These are phyloP conservation scores for Drosophila quadrilineata DNA, from an alignment of 1,140 invertebrate genomes.

Conservation along the genomic window DNA sequence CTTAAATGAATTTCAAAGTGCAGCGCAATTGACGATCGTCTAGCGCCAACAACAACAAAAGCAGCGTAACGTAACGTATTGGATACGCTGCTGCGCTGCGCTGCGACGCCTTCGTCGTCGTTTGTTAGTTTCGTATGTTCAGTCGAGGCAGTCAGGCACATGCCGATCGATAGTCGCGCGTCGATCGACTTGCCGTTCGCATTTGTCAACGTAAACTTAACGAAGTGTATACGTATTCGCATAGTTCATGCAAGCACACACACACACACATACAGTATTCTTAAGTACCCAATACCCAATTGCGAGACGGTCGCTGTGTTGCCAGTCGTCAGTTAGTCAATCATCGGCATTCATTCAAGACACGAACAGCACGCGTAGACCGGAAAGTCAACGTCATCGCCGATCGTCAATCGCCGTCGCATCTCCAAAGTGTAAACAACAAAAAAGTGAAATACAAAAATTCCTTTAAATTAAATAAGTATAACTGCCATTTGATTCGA, in stretches of 20 bases:
- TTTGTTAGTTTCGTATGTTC: too few relatives aligned
- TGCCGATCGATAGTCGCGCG: conserved; percentile 39
- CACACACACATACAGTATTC: too few relatives aligned
- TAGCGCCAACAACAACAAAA: conserved; percentile 11
- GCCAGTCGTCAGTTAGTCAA: conserved; percentile 29
- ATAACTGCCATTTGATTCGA: conserved; percentile 8
- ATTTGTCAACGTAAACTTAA: too few relatives aligned
- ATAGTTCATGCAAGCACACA: too few relatives aligned
- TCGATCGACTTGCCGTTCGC: conserved; percentile 35
- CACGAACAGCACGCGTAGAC: conserved; percentile 52
- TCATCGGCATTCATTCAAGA: conserved; percentile 49
- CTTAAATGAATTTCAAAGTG: conserved; percentile 57
- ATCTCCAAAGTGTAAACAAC: conserved; percentile 35
- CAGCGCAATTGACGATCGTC: conserved; percentile 62
- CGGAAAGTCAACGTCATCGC: conserved; percentile 20
- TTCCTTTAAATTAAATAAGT: conserved; percentile 72
- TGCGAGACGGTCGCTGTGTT: conserved; percentile 21
- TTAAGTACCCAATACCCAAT: conserved; percentile 6
- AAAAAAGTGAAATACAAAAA: conserved; percentile 55
- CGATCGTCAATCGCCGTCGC: conserved; percentile 7
- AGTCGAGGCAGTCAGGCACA: conserved; percentile 26
- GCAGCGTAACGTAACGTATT: not conserved
- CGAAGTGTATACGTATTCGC: too few relatives aligned
- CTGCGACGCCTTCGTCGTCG: too few relatives aligned
- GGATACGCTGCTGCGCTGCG: not conserved